phyloP scores from a whole-genome alignment of 2,113 vertebrate genomes.

The Crypturellus undulatus region DNA sequence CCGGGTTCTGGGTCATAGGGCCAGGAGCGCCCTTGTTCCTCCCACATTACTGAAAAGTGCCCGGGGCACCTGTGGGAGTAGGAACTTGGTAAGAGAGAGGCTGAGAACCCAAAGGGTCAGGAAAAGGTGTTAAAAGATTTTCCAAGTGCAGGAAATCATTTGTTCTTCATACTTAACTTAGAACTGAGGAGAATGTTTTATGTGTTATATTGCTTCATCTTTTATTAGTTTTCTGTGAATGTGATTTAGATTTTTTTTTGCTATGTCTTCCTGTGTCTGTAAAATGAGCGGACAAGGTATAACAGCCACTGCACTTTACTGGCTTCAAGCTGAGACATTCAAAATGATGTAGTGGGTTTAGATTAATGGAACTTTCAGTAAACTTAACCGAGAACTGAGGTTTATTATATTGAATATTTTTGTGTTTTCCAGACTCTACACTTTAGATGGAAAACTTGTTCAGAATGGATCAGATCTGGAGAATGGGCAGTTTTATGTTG shows the following conservation, averaged over 20 bases:
- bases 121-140: background rate
- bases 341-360: background rate
- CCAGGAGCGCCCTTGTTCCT: background rate
- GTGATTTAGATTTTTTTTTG: background rate
- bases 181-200: background rate
- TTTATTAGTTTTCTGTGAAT: background rate
- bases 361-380: background rate
- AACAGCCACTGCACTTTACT: background rate
- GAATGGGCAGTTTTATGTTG: slow-evolving; percentile 93
- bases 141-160: background rate
- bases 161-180: background rate
- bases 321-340: background rate
- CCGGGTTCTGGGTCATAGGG: background rate
- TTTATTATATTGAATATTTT: background rate
- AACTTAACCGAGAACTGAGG: background rate
- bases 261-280: background rate
- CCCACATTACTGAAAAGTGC: background rate
- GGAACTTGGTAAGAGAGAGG: background rate
- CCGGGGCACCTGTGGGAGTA: background rate
- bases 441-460: slow-evolving; percentile 87
- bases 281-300: background rate
- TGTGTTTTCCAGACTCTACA: slow-evolving; percentile 86
- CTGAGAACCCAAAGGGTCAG: background rate
- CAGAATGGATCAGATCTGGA: slow-evolving; percentile 88
- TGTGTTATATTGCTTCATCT: background rate